phyloP scores from a whole-genome alignment of 2,888 invertebrate species.

The Lepidocyrtinus sp. region DNA sequence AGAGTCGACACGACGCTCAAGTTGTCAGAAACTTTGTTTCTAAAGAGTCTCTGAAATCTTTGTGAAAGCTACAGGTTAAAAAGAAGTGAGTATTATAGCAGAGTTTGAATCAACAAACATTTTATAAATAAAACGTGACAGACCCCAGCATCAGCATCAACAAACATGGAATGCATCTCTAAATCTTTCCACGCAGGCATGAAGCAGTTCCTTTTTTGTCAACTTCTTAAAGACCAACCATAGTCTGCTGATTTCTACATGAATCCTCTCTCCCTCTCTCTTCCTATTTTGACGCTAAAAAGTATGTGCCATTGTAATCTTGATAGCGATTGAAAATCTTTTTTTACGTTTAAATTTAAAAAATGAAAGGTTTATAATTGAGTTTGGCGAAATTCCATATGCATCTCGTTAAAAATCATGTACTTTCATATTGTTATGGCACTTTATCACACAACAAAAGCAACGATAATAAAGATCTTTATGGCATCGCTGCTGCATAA shows the following conservation, averaged over 20 bases:
- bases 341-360: background rate
- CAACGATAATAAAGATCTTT: too few relatives aligned
- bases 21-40: background rate
- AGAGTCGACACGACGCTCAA: background rate
- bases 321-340: background rate
- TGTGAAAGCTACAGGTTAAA: constrained; percentile 11
- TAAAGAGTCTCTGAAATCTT: background rate
- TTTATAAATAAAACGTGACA: background rate
- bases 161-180: background rate
- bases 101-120: background rate
- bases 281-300: background rate
- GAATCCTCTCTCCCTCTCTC: background rate
- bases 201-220: background rate
- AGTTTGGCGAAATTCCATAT: too few relatives aligned
- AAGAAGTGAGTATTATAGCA: background rate
- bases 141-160: background rate
- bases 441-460: too few relatives aligned
- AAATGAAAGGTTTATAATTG: background rate
- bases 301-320: too few relatives aligned
- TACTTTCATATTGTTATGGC: too few relatives aligned
- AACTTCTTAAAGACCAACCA: background rate
- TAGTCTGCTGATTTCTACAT: background rate
- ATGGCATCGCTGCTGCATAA: too few relatives aligned
- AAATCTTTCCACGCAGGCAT: background rate
- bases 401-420: too few relatives aligned